Evolutionary conservation across 2,888 invertebrate genomes (phyloP).

Genomic region (Rhagophthalmus giganteus): DNA sequence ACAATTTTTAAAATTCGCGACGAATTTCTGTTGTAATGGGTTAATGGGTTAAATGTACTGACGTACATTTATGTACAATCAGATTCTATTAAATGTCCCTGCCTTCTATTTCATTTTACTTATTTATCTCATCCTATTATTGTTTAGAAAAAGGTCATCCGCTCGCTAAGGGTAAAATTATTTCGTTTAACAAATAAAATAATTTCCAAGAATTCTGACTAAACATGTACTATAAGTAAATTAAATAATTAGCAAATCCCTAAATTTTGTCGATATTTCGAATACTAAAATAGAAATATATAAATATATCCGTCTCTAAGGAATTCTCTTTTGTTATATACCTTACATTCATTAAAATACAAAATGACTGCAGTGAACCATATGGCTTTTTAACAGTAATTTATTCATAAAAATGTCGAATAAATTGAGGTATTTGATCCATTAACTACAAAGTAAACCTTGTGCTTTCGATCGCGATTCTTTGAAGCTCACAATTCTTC

Average conservation of each 20-base stretch:
- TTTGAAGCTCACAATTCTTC: slow-evolving; percentile 38
- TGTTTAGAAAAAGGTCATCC: too few relatives aligned
- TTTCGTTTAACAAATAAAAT: too few relatives aligned
- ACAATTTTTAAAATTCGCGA: too few relatives aligned
- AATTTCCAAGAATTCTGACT: background rate
- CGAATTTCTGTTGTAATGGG: too few relatives aligned
- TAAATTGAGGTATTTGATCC: slow-evolving; percentile 49
- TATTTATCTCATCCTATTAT: too few relatives aligned
- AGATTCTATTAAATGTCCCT: too few relatives aligned
- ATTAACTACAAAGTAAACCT: slow-evolving; percentile 40
- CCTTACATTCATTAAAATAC: slow-evolving; percentile 28
- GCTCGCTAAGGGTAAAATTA: too few relatives aligned
- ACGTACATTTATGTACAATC: too few relatives aligned
- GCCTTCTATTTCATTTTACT: too few relatives aligned
- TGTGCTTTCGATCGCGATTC: slow-evolving; percentile 30
- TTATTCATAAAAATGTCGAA: slow-evolving; percentile 48
- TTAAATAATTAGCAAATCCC: background rate
- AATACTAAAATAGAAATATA: background rate
- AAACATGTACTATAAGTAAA: background rate
- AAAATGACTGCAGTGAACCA: slow-evolving; percentile 33
- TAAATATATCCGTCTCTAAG: background rate
- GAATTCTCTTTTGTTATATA: too few relatives aligned
- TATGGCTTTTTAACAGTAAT: slow-evolving; percentile 40
- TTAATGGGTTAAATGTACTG: too few relatives aligned
- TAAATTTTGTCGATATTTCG: too few relatives aligned